Evolutionary conservation across 2,888 invertebrate species (phyloP).

Genomic region (Spodoptera picta): DNA sequence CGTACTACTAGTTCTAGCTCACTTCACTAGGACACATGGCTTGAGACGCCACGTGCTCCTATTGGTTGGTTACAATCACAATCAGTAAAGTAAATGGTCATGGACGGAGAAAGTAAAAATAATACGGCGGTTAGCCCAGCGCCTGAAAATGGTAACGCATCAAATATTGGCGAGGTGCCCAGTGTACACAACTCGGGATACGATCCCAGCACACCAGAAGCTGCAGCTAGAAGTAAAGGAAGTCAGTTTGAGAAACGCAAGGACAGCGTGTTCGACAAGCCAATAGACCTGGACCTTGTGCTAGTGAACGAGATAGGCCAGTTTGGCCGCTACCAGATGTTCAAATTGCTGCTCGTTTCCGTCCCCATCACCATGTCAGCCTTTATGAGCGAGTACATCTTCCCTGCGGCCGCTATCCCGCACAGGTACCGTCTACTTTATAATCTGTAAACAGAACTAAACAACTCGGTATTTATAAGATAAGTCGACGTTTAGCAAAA

Average conservation of each 20-base stretch:
- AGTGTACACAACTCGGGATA: not conserved
- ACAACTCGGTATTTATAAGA: no score
- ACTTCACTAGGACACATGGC: constrained; percentile 38
- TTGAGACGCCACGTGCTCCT: constrained; percentile 24
- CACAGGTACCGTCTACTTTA: constrained; percentile 88
- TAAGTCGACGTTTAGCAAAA: no score
- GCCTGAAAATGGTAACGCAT: no score
- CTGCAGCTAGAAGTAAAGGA: not conserved
- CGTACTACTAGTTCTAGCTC: constrained; percentile 8
- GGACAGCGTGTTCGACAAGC: constrained; percentile 52
- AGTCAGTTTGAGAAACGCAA: constrained; percentile 37
- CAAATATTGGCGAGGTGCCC: not conserved
- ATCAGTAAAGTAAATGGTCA: constrained; percentile 9
- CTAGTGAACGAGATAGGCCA: constrained; percentile 88
- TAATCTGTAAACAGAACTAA: no score
- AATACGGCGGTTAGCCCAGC: constrained; percentile 22
- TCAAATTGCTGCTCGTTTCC: constrained; percentile 89
- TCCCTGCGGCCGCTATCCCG: constrained; percentile 91
- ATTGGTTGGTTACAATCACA: not conserved
- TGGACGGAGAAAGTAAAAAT: constrained; percentile 19
- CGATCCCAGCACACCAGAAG: no score
- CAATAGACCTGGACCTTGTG: constrained; percentile 83
- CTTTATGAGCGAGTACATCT: constrained; percentile 91
- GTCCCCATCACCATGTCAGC: constrained; percentile 91
- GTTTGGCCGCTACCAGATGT: constrained; percentile 91